Evolutionary conservation across 2,113 vertebrate species (phyloP), one percentile per base, ranked within the genome.

Genomic region (Gymnarchus niloticus): DNA sequence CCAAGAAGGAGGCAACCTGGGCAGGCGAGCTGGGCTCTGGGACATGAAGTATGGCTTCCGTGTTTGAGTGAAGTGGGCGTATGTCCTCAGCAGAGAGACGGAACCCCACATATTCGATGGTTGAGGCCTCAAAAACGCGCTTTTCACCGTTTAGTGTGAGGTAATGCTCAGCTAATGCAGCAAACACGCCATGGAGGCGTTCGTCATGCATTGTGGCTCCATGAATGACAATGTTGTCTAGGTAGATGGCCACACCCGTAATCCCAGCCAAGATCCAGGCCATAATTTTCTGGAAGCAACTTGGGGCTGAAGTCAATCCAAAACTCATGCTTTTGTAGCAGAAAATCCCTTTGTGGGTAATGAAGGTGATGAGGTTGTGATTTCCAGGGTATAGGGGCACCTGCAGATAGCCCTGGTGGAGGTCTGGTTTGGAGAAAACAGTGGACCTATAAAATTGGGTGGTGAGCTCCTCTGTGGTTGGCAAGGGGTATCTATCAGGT

Each of bases 271-370:
- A 56, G 59, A 88, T 69, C 14, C 81, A 28, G 33, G 17, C 19
- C 81, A 88, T 86, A n/a, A 86, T 87, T 21, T 88, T 87, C 33
- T 87, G 85, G 61, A 86, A 88, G 37, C 59, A 87, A n/a, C 84
- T 85, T 6, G 82, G 85, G 1, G 82, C 85, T 1, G 84, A 87
- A 14, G 51, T 84, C 19, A 86, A 73, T 23, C 81, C 85, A 65
- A 88, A 88, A 14, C 69, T 12, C 54, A 86, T 41, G 0, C 41
- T 6, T 8, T 28, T 85, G 69, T 81, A 88, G 21, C 49, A 6
- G 84, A 87, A 87, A 1, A 87, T 21, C 0, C 86, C 83, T 3
- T 4, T 8, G 19, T 88, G 65, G 14, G 56, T 88, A 1, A 88
- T 21, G 6, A 86, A 85, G 7, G 61, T 81, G 3, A 56, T 87